phyloP scores from a whole-genome alignment of 2,797 vertebrate species.

The Bovichtus variegatus region DNA sequence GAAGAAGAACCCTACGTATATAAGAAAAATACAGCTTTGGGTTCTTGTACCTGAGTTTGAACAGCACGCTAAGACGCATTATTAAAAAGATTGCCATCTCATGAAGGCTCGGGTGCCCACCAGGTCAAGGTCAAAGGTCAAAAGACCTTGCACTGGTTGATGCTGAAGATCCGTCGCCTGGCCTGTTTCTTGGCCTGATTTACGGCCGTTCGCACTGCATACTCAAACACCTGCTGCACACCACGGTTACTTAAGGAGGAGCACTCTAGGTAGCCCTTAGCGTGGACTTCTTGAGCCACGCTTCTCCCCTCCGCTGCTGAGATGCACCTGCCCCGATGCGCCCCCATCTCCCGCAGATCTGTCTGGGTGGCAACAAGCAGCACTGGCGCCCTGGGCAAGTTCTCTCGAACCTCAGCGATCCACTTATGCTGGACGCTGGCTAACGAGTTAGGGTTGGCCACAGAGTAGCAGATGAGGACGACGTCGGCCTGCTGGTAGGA shows the following conservation, averaged over 20 bases:
- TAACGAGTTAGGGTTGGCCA: constrained; percentile 93
- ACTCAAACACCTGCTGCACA: constrained; percentile 96
- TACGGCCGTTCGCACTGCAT: constrained; percentile 91
- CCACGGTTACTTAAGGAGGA: constrained; percentile 94
- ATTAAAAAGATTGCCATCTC: not conserved
- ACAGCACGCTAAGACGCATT: not conserved
- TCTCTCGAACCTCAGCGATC: constrained; percentile 90
- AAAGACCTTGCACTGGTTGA: constrained; percentile 92
- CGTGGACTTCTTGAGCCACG: constrained; percentile 90
- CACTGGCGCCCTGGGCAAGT: constrained; percentile 91
- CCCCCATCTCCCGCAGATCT: constrained; percentile 91
- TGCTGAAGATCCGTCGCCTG: constrained; percentile 87
- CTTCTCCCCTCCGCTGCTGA: constrained; percentile 87
- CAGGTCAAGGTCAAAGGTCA: constrained; percentile 64
- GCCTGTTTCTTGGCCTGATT: constrained; percentile 88
- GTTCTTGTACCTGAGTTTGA: constrained; percentile 38
- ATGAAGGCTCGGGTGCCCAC: not conserved
- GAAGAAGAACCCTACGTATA: not conserved
- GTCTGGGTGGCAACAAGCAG: constrained; percentile 96
- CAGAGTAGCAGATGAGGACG: constrained; percentile 95
- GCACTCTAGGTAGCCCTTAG: constrained; percentile 96
- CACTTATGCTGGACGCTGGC: constrained; percentile 91
- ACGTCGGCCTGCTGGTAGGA: constrained; percentile 97
- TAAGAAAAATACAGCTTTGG: not conserved
- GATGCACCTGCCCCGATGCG: constrained; percentile 87